Evolutionary conservation across 2,113 vertebrate genomes (phyloP).

Genomic region (Seriola quinqueradiata): DNA sequence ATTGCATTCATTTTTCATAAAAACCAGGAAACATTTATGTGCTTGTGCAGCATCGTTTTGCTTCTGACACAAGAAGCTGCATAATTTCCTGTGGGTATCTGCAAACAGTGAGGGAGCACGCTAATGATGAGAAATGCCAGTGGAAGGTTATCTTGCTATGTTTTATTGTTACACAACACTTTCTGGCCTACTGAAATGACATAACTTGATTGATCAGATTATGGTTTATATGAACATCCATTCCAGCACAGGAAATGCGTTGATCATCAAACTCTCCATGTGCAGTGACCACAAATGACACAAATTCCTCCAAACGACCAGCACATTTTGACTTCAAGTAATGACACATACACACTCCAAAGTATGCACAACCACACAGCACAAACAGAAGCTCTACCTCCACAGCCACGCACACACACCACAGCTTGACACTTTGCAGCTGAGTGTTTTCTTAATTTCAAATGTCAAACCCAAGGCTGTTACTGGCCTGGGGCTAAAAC

Average conservation of each 20-base stretch:
- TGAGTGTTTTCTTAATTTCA: slow-evolving; percentile 33
- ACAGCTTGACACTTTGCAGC: slow-evolving; percentile 13
- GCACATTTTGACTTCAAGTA: not conserved
- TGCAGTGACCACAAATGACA: slow-evolving; percentile 42
- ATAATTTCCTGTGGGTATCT: slow-evolving; percentile 37
- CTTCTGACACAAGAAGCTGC: slow-evolving; percentile 36
- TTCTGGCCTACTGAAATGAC: slow-evolving; percentile 18
- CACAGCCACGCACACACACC: not conserved
- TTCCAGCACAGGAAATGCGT: slow-evolving; percentile 7
- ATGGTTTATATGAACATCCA: slow-evolving; percentile 3
- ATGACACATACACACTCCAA: not conserved
- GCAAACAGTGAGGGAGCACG: slow-evolving; percentile 29
- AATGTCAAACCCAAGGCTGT: slow-evolving; percentile 61
- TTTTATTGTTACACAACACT: slow-evolving; percentile 11
- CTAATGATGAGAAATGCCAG: slow-evolving; percentile 61
- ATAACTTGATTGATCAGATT: slow-evolving; percentile 41
- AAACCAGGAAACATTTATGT: slow-evolving; percentile 32
- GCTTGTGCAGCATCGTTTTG: slow-evolving; percentile 25
- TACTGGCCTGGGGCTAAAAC: slow-evolving; percentile 37
- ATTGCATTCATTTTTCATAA: slow-evolving; percentile 67
- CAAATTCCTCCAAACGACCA: slow-evolving; percentile 32
- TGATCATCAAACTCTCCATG: slow-evolving; percentile 40
- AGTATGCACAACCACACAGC: not conserved
- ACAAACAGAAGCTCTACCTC: not conserved
- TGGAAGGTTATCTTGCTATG: slow-evolving; percentile 9